These are phyloP conservation scores for Hemicrepidius hirtus DNA, from an alignment of 2,888 invertebrate genomes.

Conservation along the genomic window DNA sequence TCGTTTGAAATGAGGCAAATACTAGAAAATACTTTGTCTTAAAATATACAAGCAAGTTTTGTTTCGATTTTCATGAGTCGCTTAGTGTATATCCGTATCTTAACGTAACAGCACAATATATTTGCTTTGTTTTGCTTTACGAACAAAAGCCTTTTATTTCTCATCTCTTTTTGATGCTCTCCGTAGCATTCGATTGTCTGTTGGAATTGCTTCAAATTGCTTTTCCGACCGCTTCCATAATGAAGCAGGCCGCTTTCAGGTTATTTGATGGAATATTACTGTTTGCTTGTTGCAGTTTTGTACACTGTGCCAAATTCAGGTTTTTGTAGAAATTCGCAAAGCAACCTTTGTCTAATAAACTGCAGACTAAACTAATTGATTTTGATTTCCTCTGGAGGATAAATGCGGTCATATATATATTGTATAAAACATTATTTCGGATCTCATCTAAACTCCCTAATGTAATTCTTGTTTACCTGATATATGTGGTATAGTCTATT, in stretches of 20 bases:
- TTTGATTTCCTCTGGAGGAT: no score
- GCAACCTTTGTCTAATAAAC: conserved; percentile 24
- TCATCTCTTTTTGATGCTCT: conserved; percentile 65
- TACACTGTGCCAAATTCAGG: conserved; percentile 44
- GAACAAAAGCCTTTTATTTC: conserved; percentile 63
- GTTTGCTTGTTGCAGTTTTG: conserved; percentile 58
- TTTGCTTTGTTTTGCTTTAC: conserved; percentile 62
- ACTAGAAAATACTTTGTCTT: no score
- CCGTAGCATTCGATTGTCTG: conserved; percentile 68
- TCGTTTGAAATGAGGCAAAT: no score
- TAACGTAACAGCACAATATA: conserved; percentile 55
- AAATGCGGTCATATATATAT: no score
- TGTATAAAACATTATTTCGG: no score
- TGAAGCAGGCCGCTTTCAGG: conserved; percentile 67
- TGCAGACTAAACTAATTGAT: conserved; percentile 37
- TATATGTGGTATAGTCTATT: no score
- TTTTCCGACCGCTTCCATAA: conserved; percentile 69
- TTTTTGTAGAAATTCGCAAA: conserved; percentile 26
- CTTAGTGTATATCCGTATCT: conserved; percentile 24
- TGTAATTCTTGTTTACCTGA: no score
- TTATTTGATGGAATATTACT: conserved; percentile 73
- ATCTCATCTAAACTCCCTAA: no score
- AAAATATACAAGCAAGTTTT: no score
- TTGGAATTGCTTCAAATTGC: conserved; percentile 70
- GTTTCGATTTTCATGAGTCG: neutral